These are phyloP conservation scores for Drosophila rellima DNA, from an alignment of 2,888 invertebrate species.

Conservation along the genomic window DNA sequence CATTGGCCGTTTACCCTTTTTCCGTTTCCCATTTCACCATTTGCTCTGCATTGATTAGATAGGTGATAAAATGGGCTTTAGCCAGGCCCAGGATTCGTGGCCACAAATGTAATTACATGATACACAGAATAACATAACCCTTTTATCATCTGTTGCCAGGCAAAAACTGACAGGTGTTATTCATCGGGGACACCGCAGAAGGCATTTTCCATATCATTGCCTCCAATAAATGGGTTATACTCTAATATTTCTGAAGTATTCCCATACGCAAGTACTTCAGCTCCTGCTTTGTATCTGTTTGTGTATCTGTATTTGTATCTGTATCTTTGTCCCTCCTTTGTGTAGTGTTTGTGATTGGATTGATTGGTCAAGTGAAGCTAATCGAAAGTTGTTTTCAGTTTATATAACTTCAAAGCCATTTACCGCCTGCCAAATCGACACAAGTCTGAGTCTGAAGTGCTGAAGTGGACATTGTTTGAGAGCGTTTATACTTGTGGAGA, in stretches of 20 bases:
- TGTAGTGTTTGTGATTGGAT: conserved; percentile 1
- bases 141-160: conserved; percentile 46
- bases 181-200: conserved; percentile 17
- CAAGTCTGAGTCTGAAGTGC: conserved; percentile 23
- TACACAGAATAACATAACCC: conserved; percentile 40
- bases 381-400: conserved; percentile 50
- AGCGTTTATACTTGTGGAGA: conserved; percentile 37
- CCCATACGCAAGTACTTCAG: conserved; percentile 50
- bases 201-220: conserved; percentile 47
- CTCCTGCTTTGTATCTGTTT: conserved; percentile 10
- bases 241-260: conserved; percentile 39
- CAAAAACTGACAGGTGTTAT: conserved; percentile 45
- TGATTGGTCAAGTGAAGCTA: conserved; percentile 27
- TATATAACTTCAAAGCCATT: conserved; percentile 58
- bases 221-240: conserved; percentile 17
- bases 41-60: conserved; percentile 53
- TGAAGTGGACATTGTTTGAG: conserved; percentile 49
- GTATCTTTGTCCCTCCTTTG: neutral
- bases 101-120: conserved; percentile 52
- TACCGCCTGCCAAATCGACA: conserved; percentile 46
- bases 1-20: conserved; percentile 13
- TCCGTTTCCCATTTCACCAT: conserved; percentile 16
- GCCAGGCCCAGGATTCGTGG: conserved; percentile 18
- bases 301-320: conserved; percentile 4
- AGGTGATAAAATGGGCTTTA: conserved; percentile 56